A percentile compares a stretch with the other conserved stretches of the same genome.
Conservation (phyloP, 2,797 vertebrate species). For the Phoebastria nigripes region DNA sequence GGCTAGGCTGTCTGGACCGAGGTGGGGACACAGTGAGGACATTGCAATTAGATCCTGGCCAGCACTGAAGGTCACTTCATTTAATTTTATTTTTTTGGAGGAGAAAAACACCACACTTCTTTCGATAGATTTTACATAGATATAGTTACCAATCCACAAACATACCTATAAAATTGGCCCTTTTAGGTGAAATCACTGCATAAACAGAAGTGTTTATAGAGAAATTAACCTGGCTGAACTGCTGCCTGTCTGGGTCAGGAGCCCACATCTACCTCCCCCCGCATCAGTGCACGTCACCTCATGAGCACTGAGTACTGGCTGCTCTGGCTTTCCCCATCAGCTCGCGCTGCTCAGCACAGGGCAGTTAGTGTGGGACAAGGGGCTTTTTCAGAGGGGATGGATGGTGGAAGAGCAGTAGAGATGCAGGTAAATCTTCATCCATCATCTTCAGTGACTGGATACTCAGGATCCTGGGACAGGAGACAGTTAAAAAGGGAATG, state of each 20-base stretch:
- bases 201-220: constrained; percentile 7
- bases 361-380: background rate
- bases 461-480: background rate
- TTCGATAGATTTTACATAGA: background rate
- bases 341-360: background rate
- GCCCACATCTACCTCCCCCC: background rate
- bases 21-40: background rate
- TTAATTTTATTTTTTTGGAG: background rate
- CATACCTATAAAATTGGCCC: background rate
- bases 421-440: background rate
- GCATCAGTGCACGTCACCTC: background rate
- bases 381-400: background rate
- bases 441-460: background rate
- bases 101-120: background rate
- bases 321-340: background rate
- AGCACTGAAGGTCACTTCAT: background rate
- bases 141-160: background rate
- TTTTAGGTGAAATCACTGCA: background rate
- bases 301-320: background rate
- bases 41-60: background rate
- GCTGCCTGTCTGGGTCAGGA: background rate
- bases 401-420: background rate
- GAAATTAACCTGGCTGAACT: background rate
- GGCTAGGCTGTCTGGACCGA: background rate
- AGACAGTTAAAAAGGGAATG: background rate